Conservation (phyloP, 2,113 vertebrate genomes). For the Xiphorhynchus elegans region DNA sequence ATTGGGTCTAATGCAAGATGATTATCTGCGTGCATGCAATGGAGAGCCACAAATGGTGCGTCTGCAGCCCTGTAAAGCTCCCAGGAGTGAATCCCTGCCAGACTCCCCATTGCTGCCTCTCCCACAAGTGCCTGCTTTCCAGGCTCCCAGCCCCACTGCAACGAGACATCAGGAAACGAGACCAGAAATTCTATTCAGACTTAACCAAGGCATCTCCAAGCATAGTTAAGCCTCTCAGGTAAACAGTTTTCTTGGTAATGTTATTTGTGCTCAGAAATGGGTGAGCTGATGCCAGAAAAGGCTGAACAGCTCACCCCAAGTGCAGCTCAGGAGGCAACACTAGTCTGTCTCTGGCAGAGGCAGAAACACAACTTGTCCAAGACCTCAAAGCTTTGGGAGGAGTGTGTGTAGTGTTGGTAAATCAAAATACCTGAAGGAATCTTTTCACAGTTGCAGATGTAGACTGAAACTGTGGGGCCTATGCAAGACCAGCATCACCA, state of each 20-base stretch:
- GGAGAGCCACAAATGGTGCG: conserved; percentile 64
- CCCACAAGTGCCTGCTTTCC: not conserved
- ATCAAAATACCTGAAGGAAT: not conserved
- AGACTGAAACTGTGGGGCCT: not conserved
- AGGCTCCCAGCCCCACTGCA: conserved; percentile 2
- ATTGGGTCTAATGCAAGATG: conserved; percentile 77
- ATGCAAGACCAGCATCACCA: not conserved
- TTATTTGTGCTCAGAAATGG: not conserved
- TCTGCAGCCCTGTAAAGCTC: not conserved
- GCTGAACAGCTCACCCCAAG: not conserved
- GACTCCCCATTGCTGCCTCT: not conserved
- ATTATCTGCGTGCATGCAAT: conserved; percentile 69
- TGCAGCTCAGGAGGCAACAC: not conserved
- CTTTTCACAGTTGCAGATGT: not conserved
- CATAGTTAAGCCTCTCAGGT: not conserved
- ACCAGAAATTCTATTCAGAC: conserved; percentile 6
- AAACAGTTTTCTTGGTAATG: not conserved
- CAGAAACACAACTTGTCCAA: not conserved
- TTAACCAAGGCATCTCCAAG: conserved; percentile 6
- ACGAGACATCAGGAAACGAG: not conserved
- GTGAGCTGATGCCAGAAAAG: not conserved
- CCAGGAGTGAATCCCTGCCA: conserved; percentile 20
- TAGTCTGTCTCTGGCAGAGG: not conserved
- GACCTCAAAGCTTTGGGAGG: not conserved
- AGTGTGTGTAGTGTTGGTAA: not conserved